phyloP scores from a whole-genome alignment of 2,888 invertebrate species.

The Heliconius hortense region DNA sequence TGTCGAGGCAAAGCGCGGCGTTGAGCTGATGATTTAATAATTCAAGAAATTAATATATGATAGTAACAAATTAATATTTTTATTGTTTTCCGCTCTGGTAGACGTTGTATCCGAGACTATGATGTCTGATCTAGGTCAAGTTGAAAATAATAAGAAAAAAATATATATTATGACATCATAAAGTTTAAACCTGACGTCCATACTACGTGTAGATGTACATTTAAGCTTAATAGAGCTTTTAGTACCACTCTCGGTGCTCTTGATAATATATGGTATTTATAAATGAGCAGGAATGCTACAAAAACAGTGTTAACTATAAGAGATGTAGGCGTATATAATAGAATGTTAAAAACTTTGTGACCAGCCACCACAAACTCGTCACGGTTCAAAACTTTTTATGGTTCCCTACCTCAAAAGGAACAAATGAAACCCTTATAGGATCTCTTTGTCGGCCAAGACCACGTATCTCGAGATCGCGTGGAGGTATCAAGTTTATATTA shows the following conservation, averaged over 20 bases:
- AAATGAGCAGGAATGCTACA: not conserved
- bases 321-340: not conserved
- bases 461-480: no score
- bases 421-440: no score
- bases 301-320: not conserved
- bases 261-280: not conserved
- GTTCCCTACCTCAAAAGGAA: no score
- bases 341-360: not conserved
- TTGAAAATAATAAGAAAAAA: not conserved
- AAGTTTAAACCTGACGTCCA: not conserved
- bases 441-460: no score
- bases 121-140: not conserved
- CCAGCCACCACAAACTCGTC: not conserved
- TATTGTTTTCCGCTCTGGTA: no score
- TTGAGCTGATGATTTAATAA: no score
- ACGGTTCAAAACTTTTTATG: no score
- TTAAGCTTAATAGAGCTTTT: conserved; percentile 11
- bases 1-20: no score
- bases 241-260: not conserved
- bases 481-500: no score
- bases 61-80: no score
- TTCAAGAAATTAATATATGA: no score
- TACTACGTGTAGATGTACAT: not conserved
- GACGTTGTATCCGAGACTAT: no score
- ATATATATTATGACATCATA: not conserved